Base-by-base conservation (phyloP, 2,113 vertebrate species). In the Gymnocephalus cernua region DNA sequence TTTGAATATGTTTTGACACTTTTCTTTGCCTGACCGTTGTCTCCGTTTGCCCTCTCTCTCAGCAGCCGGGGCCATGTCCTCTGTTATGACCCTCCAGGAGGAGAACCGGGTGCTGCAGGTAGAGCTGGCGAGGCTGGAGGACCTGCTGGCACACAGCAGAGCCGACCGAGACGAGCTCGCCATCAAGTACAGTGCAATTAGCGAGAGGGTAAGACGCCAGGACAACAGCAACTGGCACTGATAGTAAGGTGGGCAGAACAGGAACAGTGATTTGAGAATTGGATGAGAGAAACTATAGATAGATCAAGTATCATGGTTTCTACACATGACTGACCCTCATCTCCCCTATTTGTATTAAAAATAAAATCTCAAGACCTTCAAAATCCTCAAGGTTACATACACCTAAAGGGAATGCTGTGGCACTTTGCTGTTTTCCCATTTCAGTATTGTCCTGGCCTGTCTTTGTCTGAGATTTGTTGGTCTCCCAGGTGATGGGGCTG, bases 161-260 rank as follows among this genome's bases (percentile, higher is more conserved):
- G 97, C 97, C 0, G 97, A 99, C 84, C 95, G 97, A 0, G 98
- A 99, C 6, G 97, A 99, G 87, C 92, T 99, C 47, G 98, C 97
- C 92, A 98, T 99, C 93, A 99, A 99, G 84, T 99, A 97, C 84
- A 95, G 95, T 0, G 96, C 97, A 1, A 95, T 98, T 79, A 99
- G 96, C 0, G 97, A 99, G 94, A 88, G 97, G 95, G 98, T 99
- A 82, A 54, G 10, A n/a, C 7, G 4, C n/a, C 21, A 1, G 23
- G 23, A 50, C 25, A 48, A 64, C 25, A 57, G 23, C 32, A 45
- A 41, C 23, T 47, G 41, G 12, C 48, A 54, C 38, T 41, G 71
- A 11, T 35, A 1, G 66, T 1, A 11, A 45, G 12, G 38, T 9
- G 3, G 27, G 14, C 14, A 48, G 53, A 76, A 48, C 18, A 23